Evolutionary conservation across 2,113 vertebrate genomes (phyloP).

Genomic region (Hylia prasina): DNA sequence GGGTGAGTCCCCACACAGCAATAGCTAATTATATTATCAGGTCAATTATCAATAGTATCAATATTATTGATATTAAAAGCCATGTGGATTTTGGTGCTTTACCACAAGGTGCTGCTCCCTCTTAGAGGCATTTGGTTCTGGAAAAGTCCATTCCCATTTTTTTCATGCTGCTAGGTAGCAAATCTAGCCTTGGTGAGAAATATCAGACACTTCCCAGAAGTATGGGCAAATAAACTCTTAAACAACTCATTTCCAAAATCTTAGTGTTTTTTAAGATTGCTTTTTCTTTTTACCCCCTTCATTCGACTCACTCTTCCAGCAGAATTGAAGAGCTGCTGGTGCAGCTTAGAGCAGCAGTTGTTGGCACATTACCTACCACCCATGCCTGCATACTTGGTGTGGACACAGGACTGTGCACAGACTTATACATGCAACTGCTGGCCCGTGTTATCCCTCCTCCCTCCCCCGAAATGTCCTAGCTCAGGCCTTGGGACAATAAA

Average conservation of each 20-base stretch:
- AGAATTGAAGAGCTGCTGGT: neutral
- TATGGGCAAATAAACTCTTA: neutral
- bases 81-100: neutral
- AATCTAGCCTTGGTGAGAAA: neutral
- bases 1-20: neutral
- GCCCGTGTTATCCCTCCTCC: neutral
- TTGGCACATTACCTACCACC: constrained; percentile 18
- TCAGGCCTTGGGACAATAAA: constrained; percentile 46
- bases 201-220: neutral
- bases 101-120: neutral
- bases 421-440: neutral
- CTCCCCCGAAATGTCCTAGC: constrained; percentile 56
- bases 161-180: neutral
- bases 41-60: neutral
- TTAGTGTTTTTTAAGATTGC: neutral
- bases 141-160: neutral
- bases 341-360: constrained; percentile 9
- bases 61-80: neutral
- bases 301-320: neutral
- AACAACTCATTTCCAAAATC: neutral
- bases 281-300: neutral
- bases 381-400: neutral
- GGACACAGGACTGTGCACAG: neutral
- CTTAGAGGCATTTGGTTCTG: neutral
- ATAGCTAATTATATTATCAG: neutral